phyloP scores from a whole-genome alignment of 2,888 invertebrate species.

The Orthosia cruda region DNA sequence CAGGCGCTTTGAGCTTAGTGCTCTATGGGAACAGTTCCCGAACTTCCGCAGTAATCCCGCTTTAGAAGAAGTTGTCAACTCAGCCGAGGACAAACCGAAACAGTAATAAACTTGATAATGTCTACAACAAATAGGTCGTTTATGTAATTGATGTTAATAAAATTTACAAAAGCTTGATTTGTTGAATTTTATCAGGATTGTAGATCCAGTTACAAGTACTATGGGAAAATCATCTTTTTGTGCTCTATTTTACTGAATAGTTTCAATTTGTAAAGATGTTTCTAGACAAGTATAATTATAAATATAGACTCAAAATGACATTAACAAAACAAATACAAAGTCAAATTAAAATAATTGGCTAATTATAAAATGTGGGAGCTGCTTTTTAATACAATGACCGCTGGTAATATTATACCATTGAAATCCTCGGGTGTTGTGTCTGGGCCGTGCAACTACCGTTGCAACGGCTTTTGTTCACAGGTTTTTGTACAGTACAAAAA shows the following conservation, averaged over 20 bases:
- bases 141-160: constrained; percentile 52
- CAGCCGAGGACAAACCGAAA: constrained; percentile 80
- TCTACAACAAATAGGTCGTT: constrained; percentile 48
- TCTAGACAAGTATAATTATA: not conserved
- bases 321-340: no score
- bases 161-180: constrained; percentile 23
- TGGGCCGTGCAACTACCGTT: no score
- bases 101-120: constrained; percentile 71
- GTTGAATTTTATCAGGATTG: constrained; percentile 1
- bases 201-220: not conserved
- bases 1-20: constrained; percentile 98
- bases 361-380: no score
- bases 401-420: no score
- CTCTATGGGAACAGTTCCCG: constrained; percentile 99
- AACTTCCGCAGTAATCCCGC: constrained; percentile 95
- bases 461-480: no score
- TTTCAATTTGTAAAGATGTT: constrained; percentile 16
- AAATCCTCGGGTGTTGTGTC: no score
- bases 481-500: no score
- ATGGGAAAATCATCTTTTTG: constrained; percentile 5
- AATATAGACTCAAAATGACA: no score
- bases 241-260: constrained; percentile 17
- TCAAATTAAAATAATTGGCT: no score
- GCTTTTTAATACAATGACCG: no score
- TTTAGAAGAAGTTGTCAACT: constrained; percentile 92